phyloP scores from a whole-genome alignment of 2,888 invertebrate genomes.

The Diplolepis rosae region DNA sequence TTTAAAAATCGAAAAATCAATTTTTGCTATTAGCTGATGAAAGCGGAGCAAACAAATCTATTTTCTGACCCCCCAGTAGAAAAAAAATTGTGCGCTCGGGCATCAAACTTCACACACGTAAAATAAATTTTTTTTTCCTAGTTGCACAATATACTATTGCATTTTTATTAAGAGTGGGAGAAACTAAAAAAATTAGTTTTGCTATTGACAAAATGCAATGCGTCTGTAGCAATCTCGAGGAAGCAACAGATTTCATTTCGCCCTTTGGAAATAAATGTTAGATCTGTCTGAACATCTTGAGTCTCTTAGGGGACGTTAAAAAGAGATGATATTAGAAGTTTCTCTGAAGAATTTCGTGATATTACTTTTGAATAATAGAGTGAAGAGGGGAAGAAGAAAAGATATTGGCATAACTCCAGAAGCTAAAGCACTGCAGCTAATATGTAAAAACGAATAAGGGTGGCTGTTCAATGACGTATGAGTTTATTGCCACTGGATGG shows the following conservation, averaged over 20 bases:
- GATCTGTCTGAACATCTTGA: background rate
- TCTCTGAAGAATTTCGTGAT: conserved; percentile 20
- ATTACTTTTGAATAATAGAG: conserved; percentile 27
- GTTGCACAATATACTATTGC: too few species aligned
- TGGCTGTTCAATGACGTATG: conserved; percentile 44
- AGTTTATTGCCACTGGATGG: conserved; percentile 61
- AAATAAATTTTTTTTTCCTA: too few species aligned
- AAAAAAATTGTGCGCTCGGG: too few species aligned
- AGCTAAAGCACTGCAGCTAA: conserved; percentile 56
- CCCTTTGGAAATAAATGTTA: background rate
- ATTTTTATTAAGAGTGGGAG: too few species aligned
- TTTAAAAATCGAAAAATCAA: too few species aligned
- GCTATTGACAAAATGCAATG: background rate
- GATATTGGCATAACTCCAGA: conserved; percentile 60
- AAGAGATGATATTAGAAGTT: background rate
- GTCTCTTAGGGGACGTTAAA: conserved; percentile 4
- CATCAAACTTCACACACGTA: too few species aligned
- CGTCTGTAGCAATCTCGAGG: background rate
- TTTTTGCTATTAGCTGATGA: too few species aligned
- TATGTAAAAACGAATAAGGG: conserved; percentile 50
- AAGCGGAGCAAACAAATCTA: too few species aligned
- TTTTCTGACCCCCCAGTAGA: too few species aligned
- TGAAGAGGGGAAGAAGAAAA: background rate
- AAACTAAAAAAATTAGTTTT: too few species aligned
- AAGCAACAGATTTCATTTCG: conserved; percentile 16